These are phyloP conservation scores for Meleagris gallopavo DNA, from an alignment of 2,113 vertebrate genomes.

Conservation along the genomic window DNA sequence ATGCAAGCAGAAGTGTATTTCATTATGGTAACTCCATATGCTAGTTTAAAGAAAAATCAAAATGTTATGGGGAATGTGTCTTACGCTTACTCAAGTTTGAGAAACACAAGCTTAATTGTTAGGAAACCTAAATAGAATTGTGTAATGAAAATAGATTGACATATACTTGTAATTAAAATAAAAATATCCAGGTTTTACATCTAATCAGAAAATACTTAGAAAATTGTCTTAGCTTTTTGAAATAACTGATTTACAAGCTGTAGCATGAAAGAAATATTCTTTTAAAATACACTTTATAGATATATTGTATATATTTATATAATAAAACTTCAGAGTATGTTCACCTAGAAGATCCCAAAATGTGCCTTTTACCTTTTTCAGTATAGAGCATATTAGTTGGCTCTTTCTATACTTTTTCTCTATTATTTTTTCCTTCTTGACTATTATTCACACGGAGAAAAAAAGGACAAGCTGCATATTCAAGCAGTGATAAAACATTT, in stretches of 20 bases:
- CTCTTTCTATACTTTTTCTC: background rate
- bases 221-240: slow-evolving; percentile 7
- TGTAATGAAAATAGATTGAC: slow-evolving; percentile 1
- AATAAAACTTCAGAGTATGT: background rate
- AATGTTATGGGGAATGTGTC: slow-evolving; percentile 41
- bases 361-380: background rate
- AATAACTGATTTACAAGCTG: background rate
- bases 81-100: slow-evolving; percentile 20
- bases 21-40: slow-evolving; percentile 59
- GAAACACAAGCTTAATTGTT: background rate
- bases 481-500: slow-evolving; percentile 57
- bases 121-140: slow-evolving; percentile 16
- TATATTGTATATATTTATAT: background rate
- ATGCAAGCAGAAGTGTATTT: slow-evolving; percentile 27
- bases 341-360: background rate
- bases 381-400: background rate
- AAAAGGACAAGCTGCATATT: slow-evolving; percentile 10
- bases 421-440: background rate
- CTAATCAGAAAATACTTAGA: background rate
- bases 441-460: background rate
- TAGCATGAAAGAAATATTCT: background rate
- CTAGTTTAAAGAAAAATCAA: slow-evolving; percentile 51
- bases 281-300: background rate
- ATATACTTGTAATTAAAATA: background rate
- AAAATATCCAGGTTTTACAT: background rate